Evolutionary conservation across 1,140 invertebrate genomes (phyloP), one percentile per base, ranked within the genome.

Genomic region (Plectrocnemia conspersa): DNA sequence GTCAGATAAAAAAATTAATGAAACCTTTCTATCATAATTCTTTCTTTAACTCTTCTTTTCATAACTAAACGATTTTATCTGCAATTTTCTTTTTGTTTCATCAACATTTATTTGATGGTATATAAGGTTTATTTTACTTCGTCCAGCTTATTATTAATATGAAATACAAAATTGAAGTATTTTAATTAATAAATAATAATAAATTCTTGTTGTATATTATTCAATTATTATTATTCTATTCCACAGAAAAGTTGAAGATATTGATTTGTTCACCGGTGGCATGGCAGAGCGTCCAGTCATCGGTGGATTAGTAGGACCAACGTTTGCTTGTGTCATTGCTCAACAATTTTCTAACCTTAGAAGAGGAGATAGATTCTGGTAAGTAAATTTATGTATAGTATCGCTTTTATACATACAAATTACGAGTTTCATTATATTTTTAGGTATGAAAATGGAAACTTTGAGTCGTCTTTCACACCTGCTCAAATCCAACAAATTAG

Each of bases 281-380:
- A 78, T 96, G 50, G 80, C 89, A 0, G 93, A 97, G 65, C 80
- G 82, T 10, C 82, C 85, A 0, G 81, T 93, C 0, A 70, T 79
- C 1, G 90, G 89, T 9, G 93, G 89, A 2, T 66, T 97, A 0
- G 88, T 97, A 0, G 95, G 95, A 0, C 94, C 95, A 0, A 97
- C 93, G 0, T 94, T 98, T 66, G 92, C 91, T 38, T 98, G 95
- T 65, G 92, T 98, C 50, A 89, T 98, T 13, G 93, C 88, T 0
- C 88, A 93, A 62, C 93, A 97, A 66, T 97, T 97, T 66, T 79
- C 82, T 18, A 88, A 91, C 64, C 69, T 93, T 0, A 80, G 90
- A 3, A 86, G 86, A 67, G 94, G 93, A 23, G 93, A 97, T 74
- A 71, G 93, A 56, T 97, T 96, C 69, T 97, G 93, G 91, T 88